phyloP scores from a whole-genome alignment of 1,140 invertebrate genomes.

The Drosophila nasuta region DNA sequence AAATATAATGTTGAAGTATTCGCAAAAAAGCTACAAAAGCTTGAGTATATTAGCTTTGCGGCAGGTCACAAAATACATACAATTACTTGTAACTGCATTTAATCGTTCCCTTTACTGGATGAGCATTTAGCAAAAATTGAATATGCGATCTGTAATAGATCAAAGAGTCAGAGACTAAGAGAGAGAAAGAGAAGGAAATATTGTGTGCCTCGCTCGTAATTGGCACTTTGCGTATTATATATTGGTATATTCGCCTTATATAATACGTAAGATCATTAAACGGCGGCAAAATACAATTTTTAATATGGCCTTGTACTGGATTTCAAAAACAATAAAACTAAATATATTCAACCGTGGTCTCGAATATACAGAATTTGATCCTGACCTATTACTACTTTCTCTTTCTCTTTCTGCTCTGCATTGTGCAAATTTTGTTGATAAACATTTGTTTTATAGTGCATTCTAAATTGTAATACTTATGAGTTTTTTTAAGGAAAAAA shows the following conservation, averaged over 20 bases:
- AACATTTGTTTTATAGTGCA: too few species aligned
- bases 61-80: slow-evolving; percentile 27
- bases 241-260: too few species aligned
- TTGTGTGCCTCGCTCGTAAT: not conserved
- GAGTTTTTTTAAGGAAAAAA: too few species aligned
- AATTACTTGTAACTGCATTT: slow-evolving; percentile 30
- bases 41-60: not conserved
- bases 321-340: too few species aligned
- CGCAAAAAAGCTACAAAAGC: not conserved
- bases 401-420: too few species aligned
- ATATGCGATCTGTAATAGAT: slow-evolving; percentile 63
- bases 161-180: slow-evolving; percentile 32
- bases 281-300: too few species aligned
- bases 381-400: not conserved
- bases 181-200: not conserved
- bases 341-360: too few species aligned
- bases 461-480: too few species aligned
- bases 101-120: slow-evolving; percentile 41
- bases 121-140: slow-evolving; percentile 62
- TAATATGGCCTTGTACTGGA: too few species aligned
- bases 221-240: not conserved
- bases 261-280: too few species aligned
- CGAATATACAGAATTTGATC: not conserved
- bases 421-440: too few species aligned
- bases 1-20: not conserved